Conservation (phyloP, 2,888 invertebrate species). For the Drosophila prolongata region DNA sequence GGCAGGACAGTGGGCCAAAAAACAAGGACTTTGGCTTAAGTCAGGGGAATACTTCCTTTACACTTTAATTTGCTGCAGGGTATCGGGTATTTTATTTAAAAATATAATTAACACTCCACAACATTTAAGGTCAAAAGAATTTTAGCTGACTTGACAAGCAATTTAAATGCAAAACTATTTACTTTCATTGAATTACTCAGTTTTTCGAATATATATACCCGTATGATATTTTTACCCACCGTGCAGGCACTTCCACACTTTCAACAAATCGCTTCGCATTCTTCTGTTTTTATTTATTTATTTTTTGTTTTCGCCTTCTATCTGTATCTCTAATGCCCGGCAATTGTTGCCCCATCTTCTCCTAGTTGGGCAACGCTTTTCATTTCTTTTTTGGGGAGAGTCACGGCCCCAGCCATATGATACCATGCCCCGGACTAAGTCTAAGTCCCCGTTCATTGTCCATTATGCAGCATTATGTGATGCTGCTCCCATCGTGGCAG, state of each 20-base stretch:
- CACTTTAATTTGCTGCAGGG: too few species aligned
- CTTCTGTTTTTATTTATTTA: slow-evolving; percentile 62
- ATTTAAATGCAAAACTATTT: too few species aligned
- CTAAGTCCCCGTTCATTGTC: slow-evolving; percentile 46
- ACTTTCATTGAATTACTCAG: too few species aligned
- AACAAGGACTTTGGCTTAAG: background rate
- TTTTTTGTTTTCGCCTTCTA: slow-evolving; percentile 49
- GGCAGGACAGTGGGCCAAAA: slow-evolving; percentile 13
- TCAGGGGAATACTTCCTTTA: background rate
- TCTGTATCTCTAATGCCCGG: slow-evolving; percentile 76
- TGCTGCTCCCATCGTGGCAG: slow-evolving; percentile 36
- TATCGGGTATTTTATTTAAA: too few species aligned
- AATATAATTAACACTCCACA: too few species aligned
- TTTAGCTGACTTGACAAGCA: too few species aligned
- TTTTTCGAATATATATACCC: background rate
- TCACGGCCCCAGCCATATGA: slow-evolving; percentile 39
- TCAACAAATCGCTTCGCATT: slow-evolving; percentile 75
- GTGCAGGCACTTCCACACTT: slow-evolving; percentile 58
- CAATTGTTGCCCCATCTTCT: slow-evolving; percentile 79
- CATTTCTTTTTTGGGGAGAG: slow-evolving; percentile 64
- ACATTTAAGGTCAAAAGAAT: too few species aligned
- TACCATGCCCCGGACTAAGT: background rate
- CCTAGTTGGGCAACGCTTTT: slow-evolving; percentile 66
- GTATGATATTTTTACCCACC: slow-evolving; percentile 23
- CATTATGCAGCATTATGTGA: slow-evolving; percentile 79